Conservation (phyloP, 2,797 vertebrate species). For the Salarias fasciatus region DNA sequence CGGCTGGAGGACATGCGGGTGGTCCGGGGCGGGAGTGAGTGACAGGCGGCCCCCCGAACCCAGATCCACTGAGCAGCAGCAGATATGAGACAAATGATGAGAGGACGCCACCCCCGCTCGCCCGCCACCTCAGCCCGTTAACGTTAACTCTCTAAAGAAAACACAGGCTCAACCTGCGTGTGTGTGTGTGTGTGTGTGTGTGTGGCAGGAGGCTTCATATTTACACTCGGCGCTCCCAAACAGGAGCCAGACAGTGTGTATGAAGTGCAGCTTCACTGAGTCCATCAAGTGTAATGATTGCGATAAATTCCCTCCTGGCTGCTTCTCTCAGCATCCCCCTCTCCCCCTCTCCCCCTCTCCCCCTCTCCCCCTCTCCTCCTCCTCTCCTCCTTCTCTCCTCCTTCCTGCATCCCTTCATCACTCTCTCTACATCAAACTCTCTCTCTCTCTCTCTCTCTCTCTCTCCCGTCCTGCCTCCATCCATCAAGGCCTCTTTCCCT, state of each 20-base stretch:
- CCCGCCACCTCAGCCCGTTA: conserved; percentile 31
- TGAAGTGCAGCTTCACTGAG: conserved; percentile 74
- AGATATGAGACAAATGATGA: too few species aligned
- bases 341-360: conserved; percentile 53
- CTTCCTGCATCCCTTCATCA: too few species aligned
- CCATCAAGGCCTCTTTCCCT: too few species aligned
- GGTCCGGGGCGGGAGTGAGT: neutral
- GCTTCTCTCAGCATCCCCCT: conserved; percentile 68
- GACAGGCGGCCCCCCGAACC: neutral
- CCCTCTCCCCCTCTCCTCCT: neutral
- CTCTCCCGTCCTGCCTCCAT: too few species aligned
- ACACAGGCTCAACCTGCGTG: too few species aligned
- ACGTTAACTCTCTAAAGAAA: conserved; percentile 43
- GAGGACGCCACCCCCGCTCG: neutral
- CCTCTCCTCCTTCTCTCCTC: neutral
- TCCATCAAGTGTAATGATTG: conserved; percentile 81
- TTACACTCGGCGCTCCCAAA: conserved; percentile 28
- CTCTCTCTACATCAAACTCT: too few species aligned
- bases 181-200: too few species aligned
- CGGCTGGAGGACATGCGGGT: neutral
- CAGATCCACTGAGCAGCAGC: too few species aligned
- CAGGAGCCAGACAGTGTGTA: conserved; percentile 69
- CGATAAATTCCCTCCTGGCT: conserved; percentile 76
- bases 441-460: too few species aligned
- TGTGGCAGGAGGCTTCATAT: too few species aligned